Evolutionary conservation across 92 coral and sea anemone genomes (phyloP), one percentile per base, ranked within the genome.

Genomic region (Phenganax marumi): DNA sequence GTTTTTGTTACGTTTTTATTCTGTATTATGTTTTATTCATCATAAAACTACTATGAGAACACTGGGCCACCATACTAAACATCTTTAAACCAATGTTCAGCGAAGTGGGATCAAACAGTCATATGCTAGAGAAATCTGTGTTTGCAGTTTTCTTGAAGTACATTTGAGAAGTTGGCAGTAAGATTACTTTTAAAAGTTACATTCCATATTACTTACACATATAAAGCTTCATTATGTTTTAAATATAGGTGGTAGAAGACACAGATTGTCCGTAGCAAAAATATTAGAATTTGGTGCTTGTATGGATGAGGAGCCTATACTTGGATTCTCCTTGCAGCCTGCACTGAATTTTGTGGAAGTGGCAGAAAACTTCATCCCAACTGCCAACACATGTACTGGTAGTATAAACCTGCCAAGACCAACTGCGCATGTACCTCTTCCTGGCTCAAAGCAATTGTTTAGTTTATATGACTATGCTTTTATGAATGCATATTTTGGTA

Each of bases 111-210:
- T 77, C 86, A 25, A 90, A 90, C 78, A 80, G 66, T 53, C 75
- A 87, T 51, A 85, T 10, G 53, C 76, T 84, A 53, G 91, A 90
- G 73, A 79, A 62, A 83, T 85, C 85, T 19, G 88, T 90, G 66
- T 90, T 85, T 55, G 87, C 76, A 49, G 66, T 50, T 24, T 90
- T 90, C 66, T 50, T 87, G 79, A 90, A 87, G 79, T 90, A 90
- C 69, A 74, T 90, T 61, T 82, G 89, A 73, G 90, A 81, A 85
- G 90, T 86, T 65, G 93, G 89, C 87, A 87, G 93, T 90, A 87
- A 90, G 90, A 70, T 70, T 70, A 3, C 9, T 24, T n/a, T 70
- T 11, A 23, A 2, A 24, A 33, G 14, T 17, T 70, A 33, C 22
- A 61, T 61, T 61, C n/a, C n/a, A n/a, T n/a, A n/a, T n/a, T n/a